Conservation (phyloP, 2,888 invertebrate species). For the Pyrochroa serraticornis region DNA sequence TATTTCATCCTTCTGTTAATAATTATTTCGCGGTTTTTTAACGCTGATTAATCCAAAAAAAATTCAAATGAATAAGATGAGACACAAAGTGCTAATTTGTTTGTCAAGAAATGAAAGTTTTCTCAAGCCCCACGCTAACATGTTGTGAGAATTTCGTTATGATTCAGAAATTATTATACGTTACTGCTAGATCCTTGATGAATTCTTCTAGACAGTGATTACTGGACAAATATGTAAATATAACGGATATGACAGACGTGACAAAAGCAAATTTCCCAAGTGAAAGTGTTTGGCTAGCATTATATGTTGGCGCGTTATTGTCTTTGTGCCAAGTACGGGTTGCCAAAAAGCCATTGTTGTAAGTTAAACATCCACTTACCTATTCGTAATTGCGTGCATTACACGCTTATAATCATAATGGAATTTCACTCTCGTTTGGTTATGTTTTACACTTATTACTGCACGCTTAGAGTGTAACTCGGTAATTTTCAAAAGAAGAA, state of each 20-base stretch:
- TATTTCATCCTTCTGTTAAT: too few species aligned
- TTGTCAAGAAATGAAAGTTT: constrained; percentile 1
- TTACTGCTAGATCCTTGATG: too few species aligned
- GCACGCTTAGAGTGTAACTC: too few species aligned
- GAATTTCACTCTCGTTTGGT: not conserved
- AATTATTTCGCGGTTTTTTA: too few species aligned
- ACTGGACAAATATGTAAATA: not conserved
- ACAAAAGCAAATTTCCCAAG: constrained; percentile 15
- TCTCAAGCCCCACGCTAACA: too few species aligned
- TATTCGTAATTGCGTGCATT: not conserved
- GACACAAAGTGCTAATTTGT: not conserved
- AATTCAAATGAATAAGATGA: not conserved
- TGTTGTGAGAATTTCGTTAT: too few species aligned
- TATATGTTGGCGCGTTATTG: constrained; percentile 15
- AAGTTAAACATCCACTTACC: not conserved
- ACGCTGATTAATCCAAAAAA: not conserved
- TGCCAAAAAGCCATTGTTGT: constrained; percentile 17
- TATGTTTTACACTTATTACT: not conserved
- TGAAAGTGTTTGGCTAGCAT: constrained; percentile 22
- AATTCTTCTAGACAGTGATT: not conserved
- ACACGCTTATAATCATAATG: not conserved
- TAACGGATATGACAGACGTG: not conserved
- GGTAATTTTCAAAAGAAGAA: too few species aligned
- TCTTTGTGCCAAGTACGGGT: constrained; percentile 22
- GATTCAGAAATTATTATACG: too few species aligned